A percentile compares a stretch with the other conserved stretches of the same genome.
phyloP scores from a whole-genome alignment of 2,797 vertebrate species.

The Leuciscus waleckii region DNA sequence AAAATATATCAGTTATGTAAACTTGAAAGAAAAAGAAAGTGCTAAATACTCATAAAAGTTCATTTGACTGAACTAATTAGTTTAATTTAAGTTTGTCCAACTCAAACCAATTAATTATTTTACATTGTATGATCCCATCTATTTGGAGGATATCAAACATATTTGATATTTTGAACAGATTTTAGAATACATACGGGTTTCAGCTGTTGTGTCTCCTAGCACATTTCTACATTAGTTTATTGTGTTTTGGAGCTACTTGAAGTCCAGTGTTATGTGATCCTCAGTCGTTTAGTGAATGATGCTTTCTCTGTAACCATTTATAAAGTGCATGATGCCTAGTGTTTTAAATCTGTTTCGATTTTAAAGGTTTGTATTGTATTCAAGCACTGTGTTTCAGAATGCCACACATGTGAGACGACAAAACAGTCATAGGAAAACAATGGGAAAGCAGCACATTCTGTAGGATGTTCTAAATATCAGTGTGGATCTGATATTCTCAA shows the following conservation, averaged over 20 bases:
- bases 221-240: background rate
- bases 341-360: background rate
- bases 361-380: background rate
- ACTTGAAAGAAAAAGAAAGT: too few relatives aligned
- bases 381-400: too few relatives aligned
- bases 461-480: background rate
- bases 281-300: background rate
- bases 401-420: too few relatives aligned
- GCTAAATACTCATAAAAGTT: too few relatives aligned
- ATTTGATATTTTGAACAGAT: background rate
- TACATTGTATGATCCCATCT: background rate
- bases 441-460: background rate
- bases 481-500: background rate
- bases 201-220: background rate
- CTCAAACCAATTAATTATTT: too few relatives aligned
- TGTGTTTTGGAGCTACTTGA: background rate
- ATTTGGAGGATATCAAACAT: background rate
- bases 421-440: too few relatives aligned
- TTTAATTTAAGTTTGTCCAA: too few relatives aligned
- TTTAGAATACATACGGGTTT: background rate
- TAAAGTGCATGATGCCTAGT: background rate
- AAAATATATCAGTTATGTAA: too few relatives aligned
- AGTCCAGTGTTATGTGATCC: background rate
- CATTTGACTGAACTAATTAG: too few relatives aligned
- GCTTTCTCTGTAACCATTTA: background rate